Conservation (phyloP, 2,888 invertebrate genomes). For the Mythimna albipuncta region DNA sequence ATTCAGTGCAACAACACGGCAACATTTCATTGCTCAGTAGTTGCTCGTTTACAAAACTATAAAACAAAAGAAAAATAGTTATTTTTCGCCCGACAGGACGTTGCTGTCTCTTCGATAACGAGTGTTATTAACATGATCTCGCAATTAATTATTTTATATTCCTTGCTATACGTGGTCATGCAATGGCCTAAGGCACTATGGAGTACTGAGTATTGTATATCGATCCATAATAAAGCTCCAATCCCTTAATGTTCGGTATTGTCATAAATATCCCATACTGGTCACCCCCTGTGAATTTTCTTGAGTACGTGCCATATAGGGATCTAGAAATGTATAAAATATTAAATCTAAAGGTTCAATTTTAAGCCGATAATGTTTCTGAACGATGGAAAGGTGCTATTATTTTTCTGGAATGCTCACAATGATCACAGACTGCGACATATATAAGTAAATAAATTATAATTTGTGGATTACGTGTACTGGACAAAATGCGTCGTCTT, state of each 20-base stretch:
- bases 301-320: slow-evolving; percentile 3
- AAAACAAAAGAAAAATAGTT: slow-evolving; percentile 52
- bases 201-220: slow-evolving; percentile 17
- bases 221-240: slow-evolving; percentile 18
- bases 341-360: neutral
- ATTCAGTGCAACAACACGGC: neutral
- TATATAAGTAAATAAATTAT: neutral
- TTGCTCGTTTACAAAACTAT: slow-evolving; percentile 41
- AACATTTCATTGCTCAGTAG: slow-evolving; percentile 20
- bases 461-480: neutral
- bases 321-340: neutral
- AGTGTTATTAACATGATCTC: slow-evolving; percentile 74
- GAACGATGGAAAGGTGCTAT: too few species aligned
- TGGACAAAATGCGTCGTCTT: neutral
- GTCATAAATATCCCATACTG: slow-evolving; percentile 38
- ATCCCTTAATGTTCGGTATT: slow-evolving; percentile 6
- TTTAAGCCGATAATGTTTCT: neutral
- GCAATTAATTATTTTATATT: slow-evolving; percentile 71
- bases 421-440: neutral
- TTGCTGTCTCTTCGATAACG: slow-evolving; percentile 70
- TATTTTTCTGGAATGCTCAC: neutral
- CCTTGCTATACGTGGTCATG: slow-evolving; percentile 26
- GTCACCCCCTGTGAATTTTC: slow-evolving; percentile 12
- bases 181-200: slow-evolving; percentile 9
- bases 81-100: slow-evolving; percentile 71